Evolutionary conservation across 2,888 invertebrate genomes (phyloP), one percentile per base, ranked within the genome.

Genomic region (Zele albiditarsus): DNA sequence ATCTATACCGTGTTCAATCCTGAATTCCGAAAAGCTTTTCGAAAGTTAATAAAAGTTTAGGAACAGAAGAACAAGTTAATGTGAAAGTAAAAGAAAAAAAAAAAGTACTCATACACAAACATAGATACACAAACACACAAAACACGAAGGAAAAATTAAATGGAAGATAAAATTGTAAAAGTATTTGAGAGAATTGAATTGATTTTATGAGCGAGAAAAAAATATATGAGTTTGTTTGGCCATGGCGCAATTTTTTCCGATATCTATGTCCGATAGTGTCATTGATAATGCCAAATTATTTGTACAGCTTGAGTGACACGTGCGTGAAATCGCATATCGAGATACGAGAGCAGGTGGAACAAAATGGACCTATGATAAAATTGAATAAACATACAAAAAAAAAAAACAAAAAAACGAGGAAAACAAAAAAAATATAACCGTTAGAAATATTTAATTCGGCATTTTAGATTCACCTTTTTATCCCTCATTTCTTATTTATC

Each of bases 11-110:
- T 97, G 87, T 96, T 97, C 90, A 98, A 98, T 91, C 97, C 97
- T 0, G 99, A 99, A 90, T 99, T 99, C 91, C 93, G 99, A 81
- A 98, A 98, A 91, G 99, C 99, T 71, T 99, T 99, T 91, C 96
- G 97, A 87, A 97, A 97, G 90, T 93, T 98, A 81, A 94, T 98
- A 82, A 87, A 85, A 81, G 80, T 84, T 74, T 86, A 82, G 79
- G 63, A 23, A 12, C 8, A 20, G 5, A 20, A 23, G 23, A 8
- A 20, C n/a, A 57, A 58, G 3, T 31, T 25, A 62, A 46, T 62
- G 27, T n/a, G 49, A n/a, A 62, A n/a, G 33, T 31, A 16, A 20
- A 27, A 31, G 25, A 33, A 20, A 38, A 69, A 28, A 27, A 27
- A 46, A 6, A 10, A 60, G 14, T 46, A n/a, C 2, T 23, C 23